These are phyloP conservation scores for Eulemur coronatus DNA, from an alignment of 2,797 vertebrate genomes.

Conservation along the genomic window DNA sequence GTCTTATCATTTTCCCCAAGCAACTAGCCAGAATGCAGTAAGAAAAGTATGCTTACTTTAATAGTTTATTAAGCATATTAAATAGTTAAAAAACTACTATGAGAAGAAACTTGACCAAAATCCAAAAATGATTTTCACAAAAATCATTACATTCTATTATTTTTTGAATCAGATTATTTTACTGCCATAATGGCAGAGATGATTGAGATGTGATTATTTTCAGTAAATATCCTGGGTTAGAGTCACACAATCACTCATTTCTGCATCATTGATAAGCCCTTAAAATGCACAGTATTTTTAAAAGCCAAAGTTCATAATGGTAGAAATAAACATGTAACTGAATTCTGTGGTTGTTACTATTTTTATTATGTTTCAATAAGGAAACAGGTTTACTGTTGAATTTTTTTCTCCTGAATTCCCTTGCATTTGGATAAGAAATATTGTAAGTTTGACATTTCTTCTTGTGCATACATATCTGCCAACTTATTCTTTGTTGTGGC, in stretches of 20 bases:
- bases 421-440: slow-evolving; percentile 2
- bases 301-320: neutral
- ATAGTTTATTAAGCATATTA: neutral
- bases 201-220: neutral
- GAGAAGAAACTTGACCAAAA: neutral
- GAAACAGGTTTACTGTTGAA: neutral
- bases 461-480: neutral
- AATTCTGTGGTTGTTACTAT: neutral
- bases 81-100: neutral
- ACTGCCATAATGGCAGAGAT: neutral
- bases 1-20: neutral
- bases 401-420: neutral
- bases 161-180: neutral
- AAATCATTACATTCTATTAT: neutral
- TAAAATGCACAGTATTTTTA: neutral
- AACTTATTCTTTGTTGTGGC: neutral
- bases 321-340: neutral
- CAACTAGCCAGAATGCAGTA: neutral
- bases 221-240: neutral
- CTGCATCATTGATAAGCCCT: neutral
- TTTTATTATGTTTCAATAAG: neutral
- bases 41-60: neutral
- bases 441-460: neutral
- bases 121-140: neutral
- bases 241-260: neutral